These are phyloP conservation scores for Diarsia rubi DNA, from an alignment of 2,888 invertebrate genomes.

Conservation along the genomic window DNA sequence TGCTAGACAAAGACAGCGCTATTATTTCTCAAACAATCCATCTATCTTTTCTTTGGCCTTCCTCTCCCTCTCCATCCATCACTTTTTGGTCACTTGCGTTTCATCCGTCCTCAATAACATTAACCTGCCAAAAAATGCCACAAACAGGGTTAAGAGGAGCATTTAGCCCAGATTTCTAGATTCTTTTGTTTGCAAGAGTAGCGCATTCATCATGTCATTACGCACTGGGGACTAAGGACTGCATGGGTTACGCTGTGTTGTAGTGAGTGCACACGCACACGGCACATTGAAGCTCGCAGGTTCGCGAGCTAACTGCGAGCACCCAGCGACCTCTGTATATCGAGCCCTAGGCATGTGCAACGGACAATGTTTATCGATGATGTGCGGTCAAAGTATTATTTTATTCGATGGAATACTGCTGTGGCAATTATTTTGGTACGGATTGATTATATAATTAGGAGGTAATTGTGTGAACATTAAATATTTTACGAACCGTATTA, in stretches of 20 bases:
- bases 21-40: too few relatives aligned
- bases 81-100: too few relatives aligned
- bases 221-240: slow-evolving; percentile 20
- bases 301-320: slow-evolving; percentile 58
- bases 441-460: background rate
- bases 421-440: background rate
- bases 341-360: slow-evolving; percentile 43
- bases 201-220: slow-evolving; percentile 36
- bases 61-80: too few relatives aligned
- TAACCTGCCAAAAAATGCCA: background rate
- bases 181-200: slow-evolving; percentile 23
- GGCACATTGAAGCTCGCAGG: slow-evolving; percentile 2
- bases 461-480: background rate
- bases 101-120: too few relatives aligned
- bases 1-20: too few relatives aligned
- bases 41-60: too few relatives aligned
- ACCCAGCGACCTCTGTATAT: slow-evolving; percentile 69
- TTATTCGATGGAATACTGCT: background rate
- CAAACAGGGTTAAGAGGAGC: background rate
- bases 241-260: slow-evolving; percentile 38
- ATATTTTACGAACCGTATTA: background rate
- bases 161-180: slow-evolving; percentile 5
- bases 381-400: background rate
- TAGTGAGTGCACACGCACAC: slow-evolving; percentile 36
- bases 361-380: slow-evolving; percentile 45